phyloP scores from a whole-genome alignment of 2,113 vertebrate genomes.

The Oxyruncus cristatus region DNA sequence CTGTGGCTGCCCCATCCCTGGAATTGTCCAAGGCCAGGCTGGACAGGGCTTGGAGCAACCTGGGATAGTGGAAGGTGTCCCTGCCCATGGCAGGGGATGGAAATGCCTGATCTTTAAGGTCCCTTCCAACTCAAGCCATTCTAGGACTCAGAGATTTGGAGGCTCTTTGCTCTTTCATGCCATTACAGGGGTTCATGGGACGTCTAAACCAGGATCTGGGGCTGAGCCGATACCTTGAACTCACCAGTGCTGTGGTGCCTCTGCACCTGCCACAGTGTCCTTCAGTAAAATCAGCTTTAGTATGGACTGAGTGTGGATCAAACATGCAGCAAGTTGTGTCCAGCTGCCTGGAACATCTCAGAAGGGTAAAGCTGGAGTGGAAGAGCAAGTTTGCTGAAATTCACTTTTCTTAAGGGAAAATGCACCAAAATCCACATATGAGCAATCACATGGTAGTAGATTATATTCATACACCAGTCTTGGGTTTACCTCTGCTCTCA shows the following conservation, averaged over 20 bases:
- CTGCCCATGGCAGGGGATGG: neutral
- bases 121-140: neutral
- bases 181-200: accelerated
- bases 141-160: accelerated
- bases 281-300: neutral
- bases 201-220: neutral
- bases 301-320: accelerated
- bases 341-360: neutral
- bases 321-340: neutral
- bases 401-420: neutral
- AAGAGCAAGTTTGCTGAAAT: neutral
- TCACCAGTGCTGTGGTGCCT: accelerated
- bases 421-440: neutral
- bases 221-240: neutral
- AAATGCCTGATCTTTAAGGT: accelerated
- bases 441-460: neutral
- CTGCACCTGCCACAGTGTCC: too few species aligned
- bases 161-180: too few species aligned
- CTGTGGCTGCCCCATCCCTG: neutral
- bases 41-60: neutral
- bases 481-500: neutral
- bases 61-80: neutral
- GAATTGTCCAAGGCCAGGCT: accelerated
- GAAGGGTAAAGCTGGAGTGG: neutral
- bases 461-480: neutral